Evolutionary conservation across 2,888 invertebrate genomes (phyloP), one percentile per base, ranked within the genome.

Genomic region (Leucoptera coffeella): DNA sequence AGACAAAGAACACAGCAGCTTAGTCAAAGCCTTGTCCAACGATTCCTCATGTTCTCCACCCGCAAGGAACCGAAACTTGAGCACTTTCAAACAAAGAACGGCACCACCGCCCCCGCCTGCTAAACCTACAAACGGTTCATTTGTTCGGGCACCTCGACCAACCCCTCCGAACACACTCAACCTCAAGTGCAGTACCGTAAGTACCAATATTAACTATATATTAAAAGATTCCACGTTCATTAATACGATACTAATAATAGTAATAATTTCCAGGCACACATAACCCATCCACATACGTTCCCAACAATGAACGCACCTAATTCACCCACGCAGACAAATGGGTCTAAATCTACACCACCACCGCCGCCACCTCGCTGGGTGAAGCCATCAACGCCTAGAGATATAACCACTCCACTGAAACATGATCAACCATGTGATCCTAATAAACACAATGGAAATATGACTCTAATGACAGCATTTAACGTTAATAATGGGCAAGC

Each of bases 341-440:
- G 40, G 33, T 42, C 51, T 24, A 69, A 69, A 50, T 74, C 60
- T 24, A 83, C 83, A 15, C 88, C 89, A 2, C 89, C 89, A 4
- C 85, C 86, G 1, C 89, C 89, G 1, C 89, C 89, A 0, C 82
- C 88, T 9, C 73, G 89, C 41, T 89, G 89, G 87, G 82, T 86
- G 0, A 89, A 89, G 50, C 87, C 88, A n/a, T n/a, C n/a, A n/a
- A n/a, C n/a, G 1, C 74, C 74, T 2, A 71, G 73, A 13, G 61
- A 71, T 14, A 71, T 75, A 36, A 60, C 60, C 33, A 56, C 64
- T 27, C 33, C 61, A 29, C 64, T 69, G n/a, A 59, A 61, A 43
- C 51, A 53, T 30, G 69, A 71, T 33, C 41, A 47, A 34, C 47
- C 56, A 46, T 69, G 69, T 41, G 62, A 51, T 33, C 64, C 71